Evolutionary conservation across 2,113 vertebrate genomes (phyloP).

Genomic region (Eira barbara): DNA sequence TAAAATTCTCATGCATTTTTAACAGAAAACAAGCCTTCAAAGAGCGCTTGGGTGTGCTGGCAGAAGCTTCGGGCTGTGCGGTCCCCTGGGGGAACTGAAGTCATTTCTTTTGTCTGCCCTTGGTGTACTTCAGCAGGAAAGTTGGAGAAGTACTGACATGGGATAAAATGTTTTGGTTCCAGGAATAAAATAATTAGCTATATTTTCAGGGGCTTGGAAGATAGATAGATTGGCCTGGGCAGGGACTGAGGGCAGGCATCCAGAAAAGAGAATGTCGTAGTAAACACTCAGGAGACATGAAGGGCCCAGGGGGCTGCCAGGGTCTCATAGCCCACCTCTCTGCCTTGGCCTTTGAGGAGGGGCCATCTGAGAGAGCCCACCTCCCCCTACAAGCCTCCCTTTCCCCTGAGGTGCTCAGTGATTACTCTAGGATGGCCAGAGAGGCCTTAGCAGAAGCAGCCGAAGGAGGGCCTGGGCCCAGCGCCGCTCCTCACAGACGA

Average conservation of each 20-base stretch:
- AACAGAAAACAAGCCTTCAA: constrained; percentile 46
- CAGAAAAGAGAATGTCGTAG: background rate
- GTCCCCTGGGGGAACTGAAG: background rate
- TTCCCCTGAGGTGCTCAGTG: background rate
- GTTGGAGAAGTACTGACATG: constrained; percentile 23
- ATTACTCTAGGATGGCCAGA: background rate
- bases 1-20: constrained; percentile 55
- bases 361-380: background rate
- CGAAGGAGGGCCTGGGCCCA: background rate
- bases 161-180: constrained; percentile 14
- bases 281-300: background rate
- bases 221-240: background rate
- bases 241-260: background rate
- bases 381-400: background rate
- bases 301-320: background rate
- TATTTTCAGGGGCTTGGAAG: constrained; percentile 3
- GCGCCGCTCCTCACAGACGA: background rate
- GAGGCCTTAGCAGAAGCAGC: background rate
- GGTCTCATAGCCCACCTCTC: background rate
- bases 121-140: background rate
- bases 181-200: constrained; percentile 27
- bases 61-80: background rate
- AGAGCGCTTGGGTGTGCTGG: background rate
- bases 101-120: constrained; percentile 43
- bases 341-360: background rate